These are phyloP conservation scores for Zoanthus sociatus DNA, from an alignment of 92 coral and sea anemone genomes.

Conservation along the genomic window DNA sequence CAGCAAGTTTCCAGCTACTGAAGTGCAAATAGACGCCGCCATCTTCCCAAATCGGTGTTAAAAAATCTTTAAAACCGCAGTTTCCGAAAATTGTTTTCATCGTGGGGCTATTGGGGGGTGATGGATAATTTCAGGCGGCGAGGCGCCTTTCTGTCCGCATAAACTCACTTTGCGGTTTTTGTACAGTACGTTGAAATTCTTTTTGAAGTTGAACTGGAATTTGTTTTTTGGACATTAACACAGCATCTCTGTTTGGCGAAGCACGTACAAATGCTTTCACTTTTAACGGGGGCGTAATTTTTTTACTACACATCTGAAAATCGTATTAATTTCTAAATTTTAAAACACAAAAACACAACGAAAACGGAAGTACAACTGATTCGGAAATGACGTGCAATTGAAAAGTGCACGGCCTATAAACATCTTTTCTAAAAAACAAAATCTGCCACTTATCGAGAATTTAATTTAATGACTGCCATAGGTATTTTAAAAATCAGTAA, in stretches of 20 bases:
- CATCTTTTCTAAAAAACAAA: conserved; percentile 1
- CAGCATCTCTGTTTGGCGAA: neutral
- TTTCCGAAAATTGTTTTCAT: conserved; percentile 52
- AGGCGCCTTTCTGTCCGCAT: conserved; percentile 73
- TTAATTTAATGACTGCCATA: neutral
- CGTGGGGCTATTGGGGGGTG: conserved; percentile 43
- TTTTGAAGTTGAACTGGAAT: neutral
- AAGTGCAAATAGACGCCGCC: neutral
- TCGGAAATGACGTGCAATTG: conserved; percentile 42
- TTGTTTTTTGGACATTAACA: neutral
- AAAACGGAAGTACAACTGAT: conserved; percentile 21
- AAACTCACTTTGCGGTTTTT: conserved; percentile 36
- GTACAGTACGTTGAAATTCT: conserved; percentile 31
- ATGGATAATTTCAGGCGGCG: conserved; percentile 58
- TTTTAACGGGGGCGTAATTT: conserved; percentile 42
- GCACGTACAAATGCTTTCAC: neutral
- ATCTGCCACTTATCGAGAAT: neutral
- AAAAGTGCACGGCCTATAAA: neutral
- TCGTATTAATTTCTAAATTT: neutral
- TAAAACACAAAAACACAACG: neutral
- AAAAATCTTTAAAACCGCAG: conserved; percentile 44
- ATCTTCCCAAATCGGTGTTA: conserved; percentile 36
- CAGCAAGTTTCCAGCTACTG: neutral
- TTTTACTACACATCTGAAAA: conserved; percentile 19
- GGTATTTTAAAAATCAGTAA: conserved; percentile 20